Percentiles rank a stretch among this genome's conserved stretches.
Evolutionary conservation across 2,797 vertebrate species (phyloP).

Genomic region (Chromobotia macracanthus): DNA sequence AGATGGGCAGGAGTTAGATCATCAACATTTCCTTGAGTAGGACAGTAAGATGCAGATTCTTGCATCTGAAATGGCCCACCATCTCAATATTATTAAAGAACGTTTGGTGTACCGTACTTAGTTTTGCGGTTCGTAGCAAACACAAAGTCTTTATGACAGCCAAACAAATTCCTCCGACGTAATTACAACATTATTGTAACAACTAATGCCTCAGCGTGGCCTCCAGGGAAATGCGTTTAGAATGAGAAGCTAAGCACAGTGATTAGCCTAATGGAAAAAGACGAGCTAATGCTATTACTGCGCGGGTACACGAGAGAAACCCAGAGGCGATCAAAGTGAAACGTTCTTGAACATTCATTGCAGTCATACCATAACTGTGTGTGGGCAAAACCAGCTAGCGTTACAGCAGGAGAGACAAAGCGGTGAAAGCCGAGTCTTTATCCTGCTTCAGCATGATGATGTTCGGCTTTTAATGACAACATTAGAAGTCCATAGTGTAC

Average conservation of each 20-base stretch:
- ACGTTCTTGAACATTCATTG: slow-evolving; percentile 44
- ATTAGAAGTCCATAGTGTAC: slow-evolving; percentile 39
- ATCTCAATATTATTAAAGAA: not conserved
- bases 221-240: slow-evolving; percentile 10
- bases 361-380: slow-evolving; percentile 36
- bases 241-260: slow-evolving; percentile 35
- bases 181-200: slow-evolving; percentile 43
- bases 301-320: slow-evolving; percentile 26
- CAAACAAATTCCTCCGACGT: slow-evolving; percentile 28
- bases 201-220: not conserved
- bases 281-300: slow-evolving; percentile 47
- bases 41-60: not conserved
- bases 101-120: not conserved
- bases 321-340: slow-evolving; percentile 47
- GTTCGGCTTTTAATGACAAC: slow-evolving; percentile 35
- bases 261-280: slow-evolving; percentile 51
- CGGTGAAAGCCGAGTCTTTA: slow-evolving; percentile 33
- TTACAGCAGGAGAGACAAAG: slow-evolving; percentile 19
- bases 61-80: not conserved
- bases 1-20: not conserved
- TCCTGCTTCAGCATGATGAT: slow-evolving; percentile 36
- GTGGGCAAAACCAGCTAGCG: slow-evolving; percentile 18
- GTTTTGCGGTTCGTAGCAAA: not conserved
- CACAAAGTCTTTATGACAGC: slow-evolving; percentile 13
- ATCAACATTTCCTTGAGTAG: not conserved